Base-by-base conservation (phyloP, 2,888 invertebrate genomes). In the Beris morrisii region DNA sequence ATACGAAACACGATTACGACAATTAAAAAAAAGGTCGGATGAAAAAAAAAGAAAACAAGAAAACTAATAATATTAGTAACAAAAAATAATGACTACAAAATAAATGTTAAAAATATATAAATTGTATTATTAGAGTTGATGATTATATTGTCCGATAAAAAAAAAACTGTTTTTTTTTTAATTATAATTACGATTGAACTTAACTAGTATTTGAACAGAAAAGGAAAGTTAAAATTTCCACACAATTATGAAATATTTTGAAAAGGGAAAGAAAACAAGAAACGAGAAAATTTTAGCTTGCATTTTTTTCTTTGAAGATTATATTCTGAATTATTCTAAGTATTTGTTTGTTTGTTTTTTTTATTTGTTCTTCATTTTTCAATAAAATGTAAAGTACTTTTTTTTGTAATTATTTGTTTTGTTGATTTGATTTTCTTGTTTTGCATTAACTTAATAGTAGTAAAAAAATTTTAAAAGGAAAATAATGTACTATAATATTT, bases 1-100 rank as follows among this genome's bases (percentile, higher is more conserved):
- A 58, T 45, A 66, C 68, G 66, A 69, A 67, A 68, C 54, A 70
- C 69, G 38, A 68, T 70, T 44, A 73, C 69, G 68, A 69, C 68
- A 70, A 70, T 22, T 67, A 72, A 69, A 38, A 38, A 38, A 38
- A 38, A 38, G 38, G 38, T 38, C 38, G 38, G 58, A 69, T 22
- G 22, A 22, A 22, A 22, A 22, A n/a, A 22, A 22, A 22, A 67
- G 53, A 55, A 65, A 66, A 64, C 65, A 66, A 52, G 58, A 58
- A 67, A 66, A 70, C 67, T 70, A 70, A 70, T 70, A 67, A 67
- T 67, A 67, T 58, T 65, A 68, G 66, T 68, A 67, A 70, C 65
- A 68, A 68, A 67, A 61, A 69, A 22, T 22, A 22, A 69, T 64
- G 65, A 69, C 67, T 68, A 67, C 55, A 65, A 63, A 64, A 66